phyloP scores from a whole-genome alignment of 2,888 invertebrate species.

The Deilephila elpenor region DNA sequence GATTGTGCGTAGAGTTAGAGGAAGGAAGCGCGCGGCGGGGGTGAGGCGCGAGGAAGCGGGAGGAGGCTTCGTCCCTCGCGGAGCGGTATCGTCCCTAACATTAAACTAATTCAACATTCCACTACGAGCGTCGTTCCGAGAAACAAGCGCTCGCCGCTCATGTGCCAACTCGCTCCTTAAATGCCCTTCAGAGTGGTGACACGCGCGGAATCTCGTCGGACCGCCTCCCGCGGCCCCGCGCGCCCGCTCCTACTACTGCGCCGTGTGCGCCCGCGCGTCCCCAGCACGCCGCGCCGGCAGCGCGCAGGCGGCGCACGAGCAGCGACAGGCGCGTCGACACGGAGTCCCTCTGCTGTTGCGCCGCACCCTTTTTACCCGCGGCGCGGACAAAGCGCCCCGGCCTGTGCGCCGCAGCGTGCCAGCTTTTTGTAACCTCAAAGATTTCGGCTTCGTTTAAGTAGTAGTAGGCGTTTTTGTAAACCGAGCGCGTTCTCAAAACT shows the following conservation, averaged over 20 bases:
- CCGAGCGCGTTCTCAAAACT: constrained; percentile 56
- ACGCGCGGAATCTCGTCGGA: constrained; percentile 29
- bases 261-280: background rate
- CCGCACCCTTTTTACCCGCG: constrained; percentile 37
- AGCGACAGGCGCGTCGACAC: constrained; percentile 24
- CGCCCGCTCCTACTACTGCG: background rate
- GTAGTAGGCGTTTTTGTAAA: constrained; percentile 65
- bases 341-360: constrained; percentile 31
- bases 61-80: constrained; percentile 10
- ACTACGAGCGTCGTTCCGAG: constrained; percentile 20
- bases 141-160: constrained; percentile 11
- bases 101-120: constrained; percentile 26
- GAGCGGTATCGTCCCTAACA: constrained; percentile 28
- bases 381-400: constrained; percentile 48
- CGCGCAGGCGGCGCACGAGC: background rate
- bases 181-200: constrained; percentile 26
- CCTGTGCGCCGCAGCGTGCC: constrained; percentile 29
- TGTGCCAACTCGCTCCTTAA: constrained; percentile 26
- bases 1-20: background rate
- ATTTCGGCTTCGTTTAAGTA: constrained; percentile 68
- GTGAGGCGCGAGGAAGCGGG: background rate
- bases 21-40: background rate
- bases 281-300: background rate
- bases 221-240: background rate
- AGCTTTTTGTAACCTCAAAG: constrained; percentile 28